Conservation (phyloP, 1,140 invertebrate genomes). For the Drosophila asahinai region DNA sequence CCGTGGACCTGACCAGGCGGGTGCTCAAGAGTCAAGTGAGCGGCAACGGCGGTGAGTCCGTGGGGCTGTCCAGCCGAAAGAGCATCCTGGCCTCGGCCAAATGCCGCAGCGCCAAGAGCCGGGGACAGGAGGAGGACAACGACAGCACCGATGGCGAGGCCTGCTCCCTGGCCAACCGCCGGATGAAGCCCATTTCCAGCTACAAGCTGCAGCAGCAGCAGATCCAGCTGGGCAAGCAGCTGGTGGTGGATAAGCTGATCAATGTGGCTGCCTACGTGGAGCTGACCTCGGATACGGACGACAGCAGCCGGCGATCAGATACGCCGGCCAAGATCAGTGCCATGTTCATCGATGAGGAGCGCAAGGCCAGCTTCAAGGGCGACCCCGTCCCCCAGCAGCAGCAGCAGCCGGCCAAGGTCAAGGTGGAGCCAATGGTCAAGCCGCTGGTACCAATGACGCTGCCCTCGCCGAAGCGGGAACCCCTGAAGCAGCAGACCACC, state of each 20-base stretch:
- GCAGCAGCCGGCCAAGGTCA: conserved; percentile 51
- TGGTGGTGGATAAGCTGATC: conserved; percentile 83
- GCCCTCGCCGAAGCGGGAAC: conserved; percentile 32
- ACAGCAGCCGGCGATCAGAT: conserved; percentile 80
- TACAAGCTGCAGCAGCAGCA: conserved; percentile 70
- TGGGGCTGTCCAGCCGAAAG: conserved; percentile 90
- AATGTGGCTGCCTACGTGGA: conserved; percentile 84
- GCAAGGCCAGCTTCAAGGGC: conserved; percentile 84
- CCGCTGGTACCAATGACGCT: conserved; percentile 23
- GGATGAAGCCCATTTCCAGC: conserved; percentile 73
- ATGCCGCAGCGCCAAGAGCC: conserved; percentile 89
- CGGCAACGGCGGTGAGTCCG: conserved; percentile 85
- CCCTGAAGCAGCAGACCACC: conserved; percentile 61
- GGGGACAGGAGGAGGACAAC: conserved; percentile 73
- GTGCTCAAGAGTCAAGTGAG: conserved; percentile 87
- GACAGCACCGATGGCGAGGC: conserved; percentile 84
- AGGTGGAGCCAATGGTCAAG: conserved; percentile 52
- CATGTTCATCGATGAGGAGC: conserved; percentile 85
- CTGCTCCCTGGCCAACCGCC: conserved; percentile 64
- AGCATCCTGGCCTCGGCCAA: conserved; percentile 95
- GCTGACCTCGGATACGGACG: conserved; percentile 83
- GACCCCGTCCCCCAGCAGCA: conserved; percentile 61
- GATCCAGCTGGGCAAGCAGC: conserved; percentile 47
- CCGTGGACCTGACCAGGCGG: conserved; percentile 86
- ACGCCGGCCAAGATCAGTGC: conserved; percentile 84